These are phyloP conservation scores for Epizoanthus ramosus DNA, from an alignment of 92 coral and sea anemone species.

Conservation along the genomic window DNA sequence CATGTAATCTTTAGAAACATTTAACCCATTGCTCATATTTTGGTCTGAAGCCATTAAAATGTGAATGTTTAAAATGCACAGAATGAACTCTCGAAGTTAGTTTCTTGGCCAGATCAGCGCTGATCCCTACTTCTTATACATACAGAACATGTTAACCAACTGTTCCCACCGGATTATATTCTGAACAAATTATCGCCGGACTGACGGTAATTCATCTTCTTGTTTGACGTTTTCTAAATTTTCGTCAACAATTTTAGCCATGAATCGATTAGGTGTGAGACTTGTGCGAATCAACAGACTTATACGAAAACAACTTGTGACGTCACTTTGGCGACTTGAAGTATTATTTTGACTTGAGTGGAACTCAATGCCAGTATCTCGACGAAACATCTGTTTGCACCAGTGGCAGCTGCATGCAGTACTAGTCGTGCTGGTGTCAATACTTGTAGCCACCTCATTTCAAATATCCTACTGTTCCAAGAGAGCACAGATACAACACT, in stretches of 20 bases:
- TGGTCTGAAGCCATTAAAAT: constrained; percentile 33
- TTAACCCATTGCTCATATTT: constrained; percentile 5
- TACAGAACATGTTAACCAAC: not conserved
- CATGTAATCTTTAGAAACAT: constrained; percentile 6
- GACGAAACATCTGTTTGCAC: not conserved
- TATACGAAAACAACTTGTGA: constrained; percentile 11
- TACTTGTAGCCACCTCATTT: not conserved
- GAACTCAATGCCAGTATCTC: not conserved
- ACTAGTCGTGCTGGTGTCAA: not conserved
- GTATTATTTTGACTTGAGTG: not conserved
- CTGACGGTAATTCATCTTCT: not conserved
- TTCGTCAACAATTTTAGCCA: not conserved
- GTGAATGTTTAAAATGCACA: not conserved
- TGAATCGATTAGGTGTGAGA: not conserved
- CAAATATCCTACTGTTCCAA: not conserved
- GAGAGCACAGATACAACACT: too few species aligned
- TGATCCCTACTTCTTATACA: too few species aligned
- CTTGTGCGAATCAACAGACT: not conserved
- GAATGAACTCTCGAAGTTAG: not conserved
- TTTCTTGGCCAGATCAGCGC: not conserved
- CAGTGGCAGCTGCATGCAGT: constrained; percentile 8
- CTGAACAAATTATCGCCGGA: not conserved
- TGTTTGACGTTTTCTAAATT: not conserved
- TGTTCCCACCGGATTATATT: not conserved
- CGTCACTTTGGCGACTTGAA: constrained; percentile 15